Evolutionary conservation across 2,113 vertebrate species (phyloP).

Genomic region (Forbesichthys papilliferus): DNA sequence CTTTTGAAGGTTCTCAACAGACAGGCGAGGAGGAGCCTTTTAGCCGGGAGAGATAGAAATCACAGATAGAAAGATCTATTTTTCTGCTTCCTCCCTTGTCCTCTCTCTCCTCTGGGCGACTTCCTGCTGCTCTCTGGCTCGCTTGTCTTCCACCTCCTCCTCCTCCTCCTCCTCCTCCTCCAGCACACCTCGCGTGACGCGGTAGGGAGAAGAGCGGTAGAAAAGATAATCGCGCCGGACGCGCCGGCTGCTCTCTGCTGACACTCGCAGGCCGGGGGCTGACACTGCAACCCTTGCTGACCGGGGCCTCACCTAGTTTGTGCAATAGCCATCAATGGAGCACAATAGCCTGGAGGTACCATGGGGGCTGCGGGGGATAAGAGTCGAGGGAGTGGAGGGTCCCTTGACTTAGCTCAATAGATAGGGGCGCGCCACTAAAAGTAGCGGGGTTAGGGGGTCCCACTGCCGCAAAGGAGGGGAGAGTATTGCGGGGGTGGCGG

Average conservation of each 20-base stretch:
- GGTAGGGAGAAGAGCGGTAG: slow-evolving; percentile 67
- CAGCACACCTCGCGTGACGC: slow-evolving; percentile 50
- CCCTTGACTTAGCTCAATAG: slow-evolving; percentile 39
- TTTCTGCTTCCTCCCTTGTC: slow-evolving; percentile 70
- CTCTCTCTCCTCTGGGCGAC: slow-evolving; percentile 66
- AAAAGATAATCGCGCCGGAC: slow-evolving; percentile 66
- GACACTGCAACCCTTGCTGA: slow-evolving; percentile 58
- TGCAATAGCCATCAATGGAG: slow-evolving; percentile 50
- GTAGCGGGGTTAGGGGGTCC: slow-evolving; percentile 32
- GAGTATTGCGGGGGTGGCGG: neutral
- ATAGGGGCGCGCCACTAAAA: slow-evolving; percentile 30
- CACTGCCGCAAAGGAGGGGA: slow-evolving; percentile 6
- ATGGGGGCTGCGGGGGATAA: slow-evolving; percentile 32
- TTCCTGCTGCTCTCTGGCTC: slow-evolving; percentile 52
- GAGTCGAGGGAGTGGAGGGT: neutral
- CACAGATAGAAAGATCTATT: slow-evolving; percentile 68
- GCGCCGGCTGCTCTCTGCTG: slow-evolving; percentile 73
- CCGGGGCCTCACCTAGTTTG: slow-evolving; percentile 38
- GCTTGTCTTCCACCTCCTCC: slow-evolving; percentile 50
- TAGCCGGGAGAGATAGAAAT: slow-evolving; percentile 27
- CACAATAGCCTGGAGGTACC: slow-evolving; percentile 52
- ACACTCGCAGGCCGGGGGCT: slow-evolving; percentile 65
- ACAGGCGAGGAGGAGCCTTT: no score
- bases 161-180: slow-evolving; percentile 54
- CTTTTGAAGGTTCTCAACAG: neutral